Evolutionary conservation across 2,888 invertebrate species (phyloP), one percentile per base, ranked within the genome.

Genomic region (Strigamia transsilvanica): DNA sequence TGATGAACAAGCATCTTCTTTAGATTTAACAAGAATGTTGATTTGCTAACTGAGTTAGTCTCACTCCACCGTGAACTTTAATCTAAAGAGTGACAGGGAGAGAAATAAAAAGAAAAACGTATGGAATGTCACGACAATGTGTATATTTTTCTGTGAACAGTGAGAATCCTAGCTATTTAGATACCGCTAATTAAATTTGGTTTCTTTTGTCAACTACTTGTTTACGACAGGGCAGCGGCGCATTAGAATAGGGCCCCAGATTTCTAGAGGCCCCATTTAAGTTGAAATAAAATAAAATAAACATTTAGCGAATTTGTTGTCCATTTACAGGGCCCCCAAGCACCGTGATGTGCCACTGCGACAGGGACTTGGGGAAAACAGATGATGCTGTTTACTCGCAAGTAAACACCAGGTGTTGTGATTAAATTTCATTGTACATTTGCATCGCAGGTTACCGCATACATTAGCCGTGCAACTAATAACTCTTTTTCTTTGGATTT

Each of bases 351-450:
- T 3, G 27, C 27, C 27, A n/a, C 51, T 15, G 13, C n/a, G 51
- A 51, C 51, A 51, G 51, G 56, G 18, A 18, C 56, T 56, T 56
- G 0, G 15, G 6, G 56, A 56, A 56, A 56, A 56, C 56, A 9
- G 56, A 56, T 56, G 56, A 56, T 56, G 46, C 46, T 56, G 18
- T n/a, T 56, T 56, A 21, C 15, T 27, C n/a, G 0, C 13, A 61
- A n/a, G n/a, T 73, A 27, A 73, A 73, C 73, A 73, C 73, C 73
- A 73, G 73, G 73, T 73, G 73, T 73, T 27, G 18, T 32, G 27
- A 23, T 73, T 32, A 13, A 32, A 32, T 73, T 73, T 73, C 32
- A 73, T 73, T 32, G 10, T 32, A 5, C 18, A 18, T 56, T n/a
- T n/a, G n/a, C 18, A 56, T n/a, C 18, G n/a, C 12, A 51, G n/a